phyloP scores from a whole-genome alignment of 2,113 vertebrate species.

The Zeus faber region DNA sequence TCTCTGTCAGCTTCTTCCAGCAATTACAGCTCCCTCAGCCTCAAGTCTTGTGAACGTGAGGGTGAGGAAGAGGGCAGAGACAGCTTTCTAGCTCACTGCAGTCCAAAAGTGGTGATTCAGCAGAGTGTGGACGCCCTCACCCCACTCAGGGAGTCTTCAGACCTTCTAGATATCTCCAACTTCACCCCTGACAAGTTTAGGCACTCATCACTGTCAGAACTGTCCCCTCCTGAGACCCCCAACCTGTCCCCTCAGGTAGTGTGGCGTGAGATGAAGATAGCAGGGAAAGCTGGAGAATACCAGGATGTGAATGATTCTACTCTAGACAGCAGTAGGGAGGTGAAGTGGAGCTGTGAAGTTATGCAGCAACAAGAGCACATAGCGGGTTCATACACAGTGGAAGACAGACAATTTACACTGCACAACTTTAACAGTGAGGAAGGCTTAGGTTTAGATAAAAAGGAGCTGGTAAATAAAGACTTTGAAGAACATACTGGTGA shows the following conservation, averaged over 20 bases:
- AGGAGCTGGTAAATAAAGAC: slow-evolving; percentile 77
- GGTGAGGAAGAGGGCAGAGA: slow-evolving; percentile 93
- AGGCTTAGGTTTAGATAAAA: slow-evolving; percentile 82
- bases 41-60: slow-evolving; percentile 95
- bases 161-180: slow-evolving; percentile 98
- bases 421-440: slow-evolving; percentile 93
- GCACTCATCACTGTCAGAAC: slow-evolving; percentile 93
- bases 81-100: slow-evolving; percentile 96
- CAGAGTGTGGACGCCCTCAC: slow-evolving; percentile 95
- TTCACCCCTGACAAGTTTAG: slow-evolving; percentile 99
- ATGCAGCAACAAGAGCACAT: slow-evolving; percentile 81
- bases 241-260: slow-evolving; percentile 94
- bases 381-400: slow-evolving; percentile 83
- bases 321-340: slow-evolving; percentile 80
- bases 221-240: slow-evolving; percentile 95
- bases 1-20: slow-evolving; percentile 92
- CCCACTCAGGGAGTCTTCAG: slow-evolving; percentile 93
- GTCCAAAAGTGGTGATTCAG: slow-evolving; percentile 97
- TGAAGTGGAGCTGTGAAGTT: slow-evolving; percentile 89
- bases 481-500: slow-evolving; percentile 85
- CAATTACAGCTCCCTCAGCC: slow-evolving; percentile 95
- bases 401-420: slow-evolving; percentile 90
- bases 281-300: slow-evolving; percentile 82
- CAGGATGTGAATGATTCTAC: slow-evolving; percentile 80
- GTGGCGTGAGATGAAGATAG: slow-evolving; percentile 83